Base-by-base conservation (phyloP, 2,113 vertebrate genomes). In the Tyto alba region DNA sequence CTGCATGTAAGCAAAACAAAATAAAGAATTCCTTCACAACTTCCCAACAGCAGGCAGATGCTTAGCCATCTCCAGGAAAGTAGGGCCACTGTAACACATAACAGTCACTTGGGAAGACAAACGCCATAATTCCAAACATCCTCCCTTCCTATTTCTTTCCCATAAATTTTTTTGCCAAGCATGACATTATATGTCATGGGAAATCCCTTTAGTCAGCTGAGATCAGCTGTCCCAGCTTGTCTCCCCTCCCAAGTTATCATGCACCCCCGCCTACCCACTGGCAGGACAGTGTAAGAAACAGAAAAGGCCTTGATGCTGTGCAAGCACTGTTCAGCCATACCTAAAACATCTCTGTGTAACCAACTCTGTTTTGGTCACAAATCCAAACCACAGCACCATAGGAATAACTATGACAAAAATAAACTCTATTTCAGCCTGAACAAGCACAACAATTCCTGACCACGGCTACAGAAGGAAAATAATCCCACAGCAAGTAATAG, bases 31-130 rank as follows among this genome's bases (percentile, higher is more conserved):
- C 2, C 10, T 56, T 68, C 41, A 52, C 14, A 29, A 2, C 12
- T 66, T 77, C 19, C 69, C 2, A 6, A 27, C 30, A 48, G 72
- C 27, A 69, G 40, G 16, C 0, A 3, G 50, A 21, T 34, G 19
- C 43, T 84, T 7, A 89, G 27, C 21, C 8, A 15, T 30, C 47
- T 48, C 50, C 27, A 27, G 14, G 45, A 89, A 73, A 93, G 29
- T 48, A 62, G 23, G 25, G 50, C 16, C 12, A 7, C n/a, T n/a
- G n/a, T 36, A 36, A 67, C 0, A 0, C 7, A 3, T 38, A 59
- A 50, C 7, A 32, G 29, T 29, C 64, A 80, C 36, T 36, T 40
- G 27, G 34, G 50, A 69, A 87, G 22, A 55, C 22, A 81, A 89
- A 77, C 29, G 27, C 1, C 13, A 0, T 38, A 34, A 60, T 6